Evolutionary conservation across 2,888 invertebrate genomes (phyloP), one percentile per base, ranked within the genome.

Genomic region (Odontothrips loti): DNA sequence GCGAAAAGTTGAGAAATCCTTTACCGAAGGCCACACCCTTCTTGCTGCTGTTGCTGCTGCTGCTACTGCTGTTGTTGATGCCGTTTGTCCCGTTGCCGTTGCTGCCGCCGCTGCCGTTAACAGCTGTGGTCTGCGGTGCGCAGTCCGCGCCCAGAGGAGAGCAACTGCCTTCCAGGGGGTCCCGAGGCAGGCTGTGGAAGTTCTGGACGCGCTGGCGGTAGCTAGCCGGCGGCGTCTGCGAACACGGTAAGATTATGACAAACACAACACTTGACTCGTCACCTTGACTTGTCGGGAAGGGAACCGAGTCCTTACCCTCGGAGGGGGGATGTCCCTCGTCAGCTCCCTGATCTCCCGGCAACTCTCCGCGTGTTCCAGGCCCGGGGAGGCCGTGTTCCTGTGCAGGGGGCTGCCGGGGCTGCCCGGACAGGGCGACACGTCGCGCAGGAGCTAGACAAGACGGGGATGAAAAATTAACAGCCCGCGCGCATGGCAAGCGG

Each of bases 1-100:
- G 68, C 23, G 68, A 23, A 75, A 75, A 75, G 68, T 75, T 75
- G 68, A 75, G 68, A 75, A 85, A 82, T 68, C 82, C 85, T 87
- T 90, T 95, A 93, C 95, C 95, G 89, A 95, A 93, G 86, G 91
- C 93, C 84, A 93, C 93, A 86, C 91, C 92, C 86, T 90, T 90
- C 89, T 91, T 90, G 86, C 89, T 86, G 68, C 68, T 27, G 68
- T 27, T 75, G 68, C 27, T 75, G 12, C 11, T 75, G 23, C 27
- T 27, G 23, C 10, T 23, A 10, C 23, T 23, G 11, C 68, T 23
- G 68, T 8, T 68, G n/a, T 6, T 20, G 20, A 4, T 43, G 34
- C 34, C 34, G 34, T 91, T 90, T 86, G 89, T 86, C 27, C 27
- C 27, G 68, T 27, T 75, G 68, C 27, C 23, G 12, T 11, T 27